A percentile compares a stretch with the other conserved stretches of the same genome.
phyloP scores from a whole-genome alignment of 1,140 invertebrate species.

The Drosophila paulistorum region DNA sequence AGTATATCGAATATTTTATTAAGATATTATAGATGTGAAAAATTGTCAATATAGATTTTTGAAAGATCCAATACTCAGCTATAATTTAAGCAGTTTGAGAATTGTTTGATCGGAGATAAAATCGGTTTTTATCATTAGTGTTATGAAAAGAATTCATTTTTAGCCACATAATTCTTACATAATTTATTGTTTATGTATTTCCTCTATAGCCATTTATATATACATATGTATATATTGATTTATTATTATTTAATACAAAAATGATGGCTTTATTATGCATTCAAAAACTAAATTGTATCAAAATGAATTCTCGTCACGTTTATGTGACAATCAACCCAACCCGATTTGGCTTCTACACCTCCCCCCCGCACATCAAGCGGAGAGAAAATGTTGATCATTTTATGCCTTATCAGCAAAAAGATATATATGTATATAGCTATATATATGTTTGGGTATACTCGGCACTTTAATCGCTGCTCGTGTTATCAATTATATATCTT shows the following conservation, averaged over 20 bases:
- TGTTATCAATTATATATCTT: slow-evolving; percentile 27
- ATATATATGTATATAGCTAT: no score
- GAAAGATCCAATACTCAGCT: no score
- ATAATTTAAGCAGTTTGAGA: no score
- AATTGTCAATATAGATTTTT: no score
- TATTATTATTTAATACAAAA: slow-evolving; percentile 33
- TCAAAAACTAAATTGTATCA: not conserved
- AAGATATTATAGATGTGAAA: no score
- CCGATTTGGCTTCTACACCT: slow-evolving; percentile 12
- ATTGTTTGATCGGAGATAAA: no score
- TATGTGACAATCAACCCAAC: not conserved
- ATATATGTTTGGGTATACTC: slow-evolving; percentile 8
- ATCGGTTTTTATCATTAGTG: no score
- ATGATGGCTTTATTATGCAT: slow-evolving; percentile 18
- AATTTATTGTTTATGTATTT: slow-evolving; percentile 15
- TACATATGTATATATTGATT: slow-evolving; percentile 19
- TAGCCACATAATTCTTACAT: not conserved
- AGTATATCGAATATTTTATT: no score
- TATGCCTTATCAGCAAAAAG: slow-evolving; percentile 33
- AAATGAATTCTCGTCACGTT: slow-evolving; percentile 29
- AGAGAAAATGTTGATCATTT: slow-evolving; percentile 33
- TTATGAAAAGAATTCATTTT: not conserved
- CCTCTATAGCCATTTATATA: slow-evolving; percentile 12
- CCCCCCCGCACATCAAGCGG: not conserved
- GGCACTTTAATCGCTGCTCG: slow-evolving; percentile 21